Conservation (phyloP, 2,113 vertebrate genomes). For the Gymnobelideus leadbeateri region DNA sequence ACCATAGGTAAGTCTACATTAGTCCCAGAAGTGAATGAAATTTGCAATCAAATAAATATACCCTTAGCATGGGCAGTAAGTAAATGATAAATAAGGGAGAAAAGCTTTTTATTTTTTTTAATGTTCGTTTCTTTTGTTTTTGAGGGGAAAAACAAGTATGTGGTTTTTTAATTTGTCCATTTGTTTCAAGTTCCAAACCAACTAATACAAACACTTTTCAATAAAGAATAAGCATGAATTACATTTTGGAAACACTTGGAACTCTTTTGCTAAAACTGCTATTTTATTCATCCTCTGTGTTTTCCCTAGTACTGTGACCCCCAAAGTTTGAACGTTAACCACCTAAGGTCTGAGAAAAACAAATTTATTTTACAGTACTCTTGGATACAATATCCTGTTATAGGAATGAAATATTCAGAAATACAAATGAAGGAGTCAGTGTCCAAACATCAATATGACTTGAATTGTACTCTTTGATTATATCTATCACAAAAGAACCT, state of each 20-base stretch:
- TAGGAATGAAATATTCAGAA: background rate
- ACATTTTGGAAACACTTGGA: background rate
- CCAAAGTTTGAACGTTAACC: background rate
- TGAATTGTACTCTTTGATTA: background rate
- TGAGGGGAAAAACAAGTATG: background rate
- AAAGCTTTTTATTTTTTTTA: background rate
- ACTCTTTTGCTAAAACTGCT: background rate
- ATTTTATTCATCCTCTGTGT: background rate
- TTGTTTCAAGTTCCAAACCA: background rate
- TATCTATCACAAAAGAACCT: background rate
- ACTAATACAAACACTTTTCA: background rate
- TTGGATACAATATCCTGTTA: background rate
- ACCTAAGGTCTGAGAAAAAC: background rate
- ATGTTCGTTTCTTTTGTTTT: background rate
- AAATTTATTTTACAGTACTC: background rate
- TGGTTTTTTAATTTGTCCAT: background rate
- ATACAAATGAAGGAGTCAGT: background rate
- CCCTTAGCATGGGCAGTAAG: background rate
- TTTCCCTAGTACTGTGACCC: background rate
- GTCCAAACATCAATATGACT: background rate
- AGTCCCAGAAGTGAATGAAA: background rate
- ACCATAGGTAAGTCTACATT: background rate
- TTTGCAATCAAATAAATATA: background rate
- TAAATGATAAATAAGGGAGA: background rate
- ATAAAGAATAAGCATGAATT: background rate